Evolutionary conservation across 2,888 invertebrate species (phyloP).

Genomic region (Chouioia cunea): DNA sequence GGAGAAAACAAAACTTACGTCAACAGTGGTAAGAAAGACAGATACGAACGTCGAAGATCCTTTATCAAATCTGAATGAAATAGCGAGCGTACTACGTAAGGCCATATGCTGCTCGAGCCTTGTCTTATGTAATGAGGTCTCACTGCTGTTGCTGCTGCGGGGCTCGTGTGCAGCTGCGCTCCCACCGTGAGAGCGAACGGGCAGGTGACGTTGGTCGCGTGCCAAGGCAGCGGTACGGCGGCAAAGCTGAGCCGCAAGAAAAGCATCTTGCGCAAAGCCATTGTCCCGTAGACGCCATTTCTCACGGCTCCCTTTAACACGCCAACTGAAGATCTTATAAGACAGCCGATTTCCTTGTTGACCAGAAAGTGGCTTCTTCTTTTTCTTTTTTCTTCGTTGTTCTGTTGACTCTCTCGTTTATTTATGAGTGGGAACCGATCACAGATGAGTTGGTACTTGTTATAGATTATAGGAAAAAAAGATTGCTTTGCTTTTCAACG

Average conservation of each 20-base stretch:
- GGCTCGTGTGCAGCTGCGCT: conserved; percentile 13
- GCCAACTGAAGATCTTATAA: conserved; percentile 52
- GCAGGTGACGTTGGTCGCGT: conserved; percentile 69
- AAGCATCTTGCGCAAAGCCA: conserved; percentile 63
- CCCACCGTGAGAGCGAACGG: conserved; percentile 30
- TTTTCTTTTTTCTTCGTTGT: no score
- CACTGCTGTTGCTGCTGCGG: no score
- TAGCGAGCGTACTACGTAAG: no score
- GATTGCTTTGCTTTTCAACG: no score
- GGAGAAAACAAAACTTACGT: conserved; percentile 32
- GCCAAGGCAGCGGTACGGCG: conserved; percentile 53
- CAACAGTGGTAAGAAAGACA: no score
- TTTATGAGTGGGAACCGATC: background rate
- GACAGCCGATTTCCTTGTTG: conserved; percentile 48
- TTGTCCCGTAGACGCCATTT: conserved; percentile 52
- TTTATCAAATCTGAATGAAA: conserved; percentile 25
- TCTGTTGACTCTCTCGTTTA: no score
- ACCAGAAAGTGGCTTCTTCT: conserved; percentile 16
- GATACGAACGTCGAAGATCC: conserved; percentile 26
- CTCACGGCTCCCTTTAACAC: conserved; percentile 56
- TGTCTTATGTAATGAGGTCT: no score
- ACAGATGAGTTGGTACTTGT: background rate
- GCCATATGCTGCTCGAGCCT: no score
- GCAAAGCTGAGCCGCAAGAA: conserved; percentile 54
- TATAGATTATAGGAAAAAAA: no score